Conservation (phyloP, 2,113 vertebrate genomes). For the Neolamprologus longior region DNA sequence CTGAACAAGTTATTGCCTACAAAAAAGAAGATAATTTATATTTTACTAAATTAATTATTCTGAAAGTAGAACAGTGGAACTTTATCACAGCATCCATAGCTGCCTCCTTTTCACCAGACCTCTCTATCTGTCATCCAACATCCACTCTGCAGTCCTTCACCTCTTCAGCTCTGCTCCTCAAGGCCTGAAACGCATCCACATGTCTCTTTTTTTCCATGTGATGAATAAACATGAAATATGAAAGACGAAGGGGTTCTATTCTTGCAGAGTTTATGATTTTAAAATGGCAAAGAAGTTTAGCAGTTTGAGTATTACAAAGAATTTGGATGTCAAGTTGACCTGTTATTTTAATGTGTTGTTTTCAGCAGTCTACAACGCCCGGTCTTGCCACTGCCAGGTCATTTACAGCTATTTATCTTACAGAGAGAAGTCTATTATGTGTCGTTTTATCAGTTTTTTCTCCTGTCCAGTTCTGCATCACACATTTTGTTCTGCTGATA, state of each 20-base stretch:
- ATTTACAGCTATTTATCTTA: not conserved
- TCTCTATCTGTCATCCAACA: not conserved
- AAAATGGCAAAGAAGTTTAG: not conserved
- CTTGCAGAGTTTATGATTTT: not conserved
- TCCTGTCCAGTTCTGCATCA: not conserved
- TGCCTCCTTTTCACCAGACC: not conserved
- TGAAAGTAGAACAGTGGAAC: not conserved
- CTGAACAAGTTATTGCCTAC: not conserved
- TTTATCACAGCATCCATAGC: not conserved
- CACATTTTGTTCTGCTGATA: not conserved
- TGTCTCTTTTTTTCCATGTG: not conserved
- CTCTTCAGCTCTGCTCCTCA: not conserved
- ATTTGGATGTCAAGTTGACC: not conserved
- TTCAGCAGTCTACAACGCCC: not conserved
- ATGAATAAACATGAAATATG: too few species aligned
- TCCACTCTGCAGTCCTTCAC: not conserved
- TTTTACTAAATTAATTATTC: not conserved
- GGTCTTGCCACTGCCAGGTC: not conserved
- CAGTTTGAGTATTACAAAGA: not conserved
- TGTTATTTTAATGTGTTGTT: not conserved
- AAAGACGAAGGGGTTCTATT: too few species aligned
- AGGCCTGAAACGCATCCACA: not conserved
- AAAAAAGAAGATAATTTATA: not conserved
- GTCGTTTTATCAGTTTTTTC: not conserved
- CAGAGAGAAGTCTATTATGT: not conserved